Evolutionary conservation across 2,797 vertebrate species (phyloP), one percentile per base, ranked within the genome.

Genomic region (Paramormyrops hopkinsi): DNA sequence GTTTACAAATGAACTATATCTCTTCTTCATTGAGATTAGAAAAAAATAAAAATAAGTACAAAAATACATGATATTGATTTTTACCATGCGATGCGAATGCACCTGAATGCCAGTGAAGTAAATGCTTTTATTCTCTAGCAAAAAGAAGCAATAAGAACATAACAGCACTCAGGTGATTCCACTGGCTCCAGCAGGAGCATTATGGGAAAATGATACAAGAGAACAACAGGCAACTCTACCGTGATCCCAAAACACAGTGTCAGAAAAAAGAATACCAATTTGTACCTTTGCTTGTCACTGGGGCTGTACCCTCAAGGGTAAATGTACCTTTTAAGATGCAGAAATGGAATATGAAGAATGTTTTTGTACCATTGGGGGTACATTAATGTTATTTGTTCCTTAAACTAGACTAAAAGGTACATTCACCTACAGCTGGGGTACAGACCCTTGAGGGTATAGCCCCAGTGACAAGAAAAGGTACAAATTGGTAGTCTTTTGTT

Each of bases 151-250:
- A 25, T 29, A 56, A 29, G 29, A 56, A 33, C 9, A 86, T 14
- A 50, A 33, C 25, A 50, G 29, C 87, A 91, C 90, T 90, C 82
- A 84, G 88, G 90, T 85, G 88, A 88, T 90, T 90, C 37, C 29
- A 53, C 50, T 33, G 86, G 51, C 88, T 69, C 53, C 12, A 65
- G 19, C 44, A 37, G 83, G 22, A 62, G 46, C 62, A 51, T 89
- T 69, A 84, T 69, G 83, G 50, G 59, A 86, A 76, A 73, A 69
- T 90, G 69, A 89, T 44, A 48, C 46, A 89, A 48, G 62, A 48
- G 50, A 91, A 90, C 86, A 90, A 89, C 79, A 89, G 89, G 50
- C 69, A 53, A 88, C 59, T 53, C 44, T 83, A 48, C 84, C 54
- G 69, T 86, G 87, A 89, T 90, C 54, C 25, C 54, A 89, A 90